Evolutionary conservation across 1,140 invertebrate species (phyloP).

Genomic region (Drosophila neocordata): DNA sequence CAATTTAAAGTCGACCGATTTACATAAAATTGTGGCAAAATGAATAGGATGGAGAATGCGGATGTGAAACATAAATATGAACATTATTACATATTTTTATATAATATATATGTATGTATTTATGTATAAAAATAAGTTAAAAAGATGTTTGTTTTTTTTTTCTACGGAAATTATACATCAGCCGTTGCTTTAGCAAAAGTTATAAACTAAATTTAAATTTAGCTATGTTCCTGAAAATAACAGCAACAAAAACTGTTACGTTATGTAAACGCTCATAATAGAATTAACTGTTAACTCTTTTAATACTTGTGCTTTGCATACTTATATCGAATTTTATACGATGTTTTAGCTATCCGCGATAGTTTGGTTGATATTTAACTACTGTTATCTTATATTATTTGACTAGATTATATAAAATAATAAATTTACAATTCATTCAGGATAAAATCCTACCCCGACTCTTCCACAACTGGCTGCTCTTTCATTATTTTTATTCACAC

Average conservation of each 20-base stretch:
- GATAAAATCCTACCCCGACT: too few relatives aligned
- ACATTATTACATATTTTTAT: neutral
- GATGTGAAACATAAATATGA: slow-evolving; percentile 1
- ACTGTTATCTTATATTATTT: too few relatives aligned
- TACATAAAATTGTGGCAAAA: slow-evolving; percentile 48
- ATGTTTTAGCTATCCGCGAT: too few relatives aligned
- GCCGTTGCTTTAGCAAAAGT: too few relatives aligned
- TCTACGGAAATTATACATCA: neutral
- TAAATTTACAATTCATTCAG: too few relatives aligned
- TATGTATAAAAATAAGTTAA: neutral
- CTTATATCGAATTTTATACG: too few relatives aligned
- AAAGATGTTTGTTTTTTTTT: slow-evolving; percentile 3
- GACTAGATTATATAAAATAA: too few relatives aligned
- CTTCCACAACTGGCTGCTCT: too few relatives aligned
- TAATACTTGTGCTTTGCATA: too few relatives aligned
- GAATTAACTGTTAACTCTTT: neutral
- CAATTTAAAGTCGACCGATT: slow-evolving; percentile 57
- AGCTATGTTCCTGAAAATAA: neutral
- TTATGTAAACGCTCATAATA: neutral
- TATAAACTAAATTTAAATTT: neutral
- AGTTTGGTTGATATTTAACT: too few relatives aligned
- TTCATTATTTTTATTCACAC: too few relatives aligned
- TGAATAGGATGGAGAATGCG: slow-evolving; percentile 22
- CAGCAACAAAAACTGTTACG: neutral
- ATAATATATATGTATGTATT: neutral